Conservation (phyloP, 2,888 invertebrate genomes). For the Tyria jacobaeae region DNA sequence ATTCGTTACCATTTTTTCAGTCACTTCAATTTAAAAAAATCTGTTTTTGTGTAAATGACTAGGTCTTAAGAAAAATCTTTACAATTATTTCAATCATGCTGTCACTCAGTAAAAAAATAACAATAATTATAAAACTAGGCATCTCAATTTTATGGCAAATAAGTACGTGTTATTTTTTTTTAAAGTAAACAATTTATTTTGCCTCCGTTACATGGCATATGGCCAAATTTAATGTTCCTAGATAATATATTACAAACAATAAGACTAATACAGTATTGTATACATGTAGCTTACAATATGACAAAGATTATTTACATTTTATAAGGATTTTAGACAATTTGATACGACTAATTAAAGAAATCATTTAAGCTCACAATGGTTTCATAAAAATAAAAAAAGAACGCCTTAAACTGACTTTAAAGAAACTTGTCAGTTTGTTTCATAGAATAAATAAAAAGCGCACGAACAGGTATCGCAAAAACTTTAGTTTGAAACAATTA, state of each 20-base stretch:
- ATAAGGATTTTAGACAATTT: neutral
- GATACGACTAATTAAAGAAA: neutral
- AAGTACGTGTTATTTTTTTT: neutral
- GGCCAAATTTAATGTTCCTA: neutral
- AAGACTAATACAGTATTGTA: neutral
- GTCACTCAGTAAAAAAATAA: neutral
- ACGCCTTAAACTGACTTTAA: too few species aligned
- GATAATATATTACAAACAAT: neutral
- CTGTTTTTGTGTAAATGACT: neutral
- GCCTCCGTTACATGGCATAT: too few species aligned
- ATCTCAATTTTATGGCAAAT: neutral
- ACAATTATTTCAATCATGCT: neutral
- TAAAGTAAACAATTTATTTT: neutral
- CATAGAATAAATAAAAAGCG: neutral
- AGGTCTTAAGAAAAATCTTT: neutral
- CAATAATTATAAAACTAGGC: neutral
- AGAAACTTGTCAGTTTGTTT: too few species aligned
- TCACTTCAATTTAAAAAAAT: too few species aligned
- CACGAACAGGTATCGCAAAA: neutral
- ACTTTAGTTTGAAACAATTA: too few species aligned
- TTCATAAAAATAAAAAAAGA: neutral
- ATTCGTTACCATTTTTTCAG: neutral
- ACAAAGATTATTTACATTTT: neutral
- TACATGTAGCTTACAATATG: neutral
- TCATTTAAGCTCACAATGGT: neutral